A percentile compares a stretch with the other conserved stretches of the same genome.
These are phyloP conservation scores for Drosophila anomelani DNA, from an alignment of 2,888 invertebrate species.

Conservation along the genomic window DNA sequence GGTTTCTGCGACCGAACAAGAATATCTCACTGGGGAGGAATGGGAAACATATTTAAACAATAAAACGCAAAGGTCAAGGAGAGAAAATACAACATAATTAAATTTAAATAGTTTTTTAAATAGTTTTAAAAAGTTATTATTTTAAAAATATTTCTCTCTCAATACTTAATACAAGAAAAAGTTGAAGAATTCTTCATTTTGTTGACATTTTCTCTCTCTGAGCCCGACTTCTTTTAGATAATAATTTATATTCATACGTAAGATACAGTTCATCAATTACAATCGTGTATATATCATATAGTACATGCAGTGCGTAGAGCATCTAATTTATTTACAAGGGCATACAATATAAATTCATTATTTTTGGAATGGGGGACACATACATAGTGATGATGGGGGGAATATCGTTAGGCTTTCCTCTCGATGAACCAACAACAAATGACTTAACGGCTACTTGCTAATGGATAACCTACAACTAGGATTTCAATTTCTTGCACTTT, in stretches of 20 bases:
- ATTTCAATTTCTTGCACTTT: constrained; percentile 69
- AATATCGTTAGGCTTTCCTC: constrained; percentile 70
- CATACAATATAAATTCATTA: constrained; percentile 55
- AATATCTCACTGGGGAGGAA: constrained; percentile 14
- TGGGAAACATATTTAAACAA: neutral
- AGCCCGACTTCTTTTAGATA: constrained; percentile 34
- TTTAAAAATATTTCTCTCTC: neutral
- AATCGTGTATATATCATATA: constrained; percentile 52
- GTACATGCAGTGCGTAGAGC: constrained; percentile 60
- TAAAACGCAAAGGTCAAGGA: constrained; percentile 15
- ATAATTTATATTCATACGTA: constrained; percentile 71
- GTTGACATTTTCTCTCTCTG: neutral
- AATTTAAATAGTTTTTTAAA: neutral
- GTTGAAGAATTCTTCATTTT: neutral
- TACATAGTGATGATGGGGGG: constrained; percentile 6
- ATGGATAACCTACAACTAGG: constrained; percentile 55
- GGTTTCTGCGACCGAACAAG: constrained; percentile 29
- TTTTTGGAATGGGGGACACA: constrained; percentile 25
- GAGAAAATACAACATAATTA: neutral
- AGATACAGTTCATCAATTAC: constrained; percentile 68
- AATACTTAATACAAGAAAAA: neutral
- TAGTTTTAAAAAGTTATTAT: neutral
- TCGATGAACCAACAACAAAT: constrained; percentile 72
- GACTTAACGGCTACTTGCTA: constrained; percentile 57
- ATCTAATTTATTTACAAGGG: constrained; percentile 63